These are phyloP conservation scores for Sturnira hondurensis DNA, from an alignment of 2,113 vertebrate genomes.

Conservation along the genomic window DNA sequence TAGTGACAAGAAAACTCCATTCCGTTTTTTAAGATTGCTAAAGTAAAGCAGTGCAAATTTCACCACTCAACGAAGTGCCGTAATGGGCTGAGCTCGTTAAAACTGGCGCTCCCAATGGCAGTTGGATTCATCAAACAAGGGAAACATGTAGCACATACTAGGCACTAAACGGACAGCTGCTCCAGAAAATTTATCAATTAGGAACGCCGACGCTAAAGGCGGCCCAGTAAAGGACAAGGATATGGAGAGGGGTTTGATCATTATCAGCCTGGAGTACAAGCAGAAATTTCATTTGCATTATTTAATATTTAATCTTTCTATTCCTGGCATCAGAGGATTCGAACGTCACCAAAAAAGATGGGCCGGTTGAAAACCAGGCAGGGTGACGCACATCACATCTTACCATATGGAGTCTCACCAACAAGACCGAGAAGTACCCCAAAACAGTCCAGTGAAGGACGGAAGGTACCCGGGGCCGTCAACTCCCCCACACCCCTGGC, in stretches of 20 bases:
- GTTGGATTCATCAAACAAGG: neutral
- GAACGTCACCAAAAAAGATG: neutral
- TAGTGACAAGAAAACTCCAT: neutral
- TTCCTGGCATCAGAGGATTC: neutral
- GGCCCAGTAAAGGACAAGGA: accelerated
- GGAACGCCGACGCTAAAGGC: neutral
- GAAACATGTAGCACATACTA: neutral
- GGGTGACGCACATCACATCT: slow-evolving; percentile 15
- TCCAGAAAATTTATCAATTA: neutral
- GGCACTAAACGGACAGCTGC: neutral
- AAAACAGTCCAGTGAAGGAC: neutral
- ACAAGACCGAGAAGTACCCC: neutral
- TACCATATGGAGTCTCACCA: slow-evolving; percentile 44
- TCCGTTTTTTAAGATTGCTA: neutral
- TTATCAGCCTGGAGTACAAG: neutral
- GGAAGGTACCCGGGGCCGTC: neutral
- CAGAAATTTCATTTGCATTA: neutral
- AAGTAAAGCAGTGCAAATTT: neutral
- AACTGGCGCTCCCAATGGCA: neutral
- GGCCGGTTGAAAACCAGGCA: neutral
- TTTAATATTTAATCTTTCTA: neutral
- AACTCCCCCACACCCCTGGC: neutral
- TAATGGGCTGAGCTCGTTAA: neutral
- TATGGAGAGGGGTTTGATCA: neutral
- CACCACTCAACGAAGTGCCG: neutral